Conservation (phyloP, 2,113 vertebrate genomes). For the Garra rufa region DNA sequence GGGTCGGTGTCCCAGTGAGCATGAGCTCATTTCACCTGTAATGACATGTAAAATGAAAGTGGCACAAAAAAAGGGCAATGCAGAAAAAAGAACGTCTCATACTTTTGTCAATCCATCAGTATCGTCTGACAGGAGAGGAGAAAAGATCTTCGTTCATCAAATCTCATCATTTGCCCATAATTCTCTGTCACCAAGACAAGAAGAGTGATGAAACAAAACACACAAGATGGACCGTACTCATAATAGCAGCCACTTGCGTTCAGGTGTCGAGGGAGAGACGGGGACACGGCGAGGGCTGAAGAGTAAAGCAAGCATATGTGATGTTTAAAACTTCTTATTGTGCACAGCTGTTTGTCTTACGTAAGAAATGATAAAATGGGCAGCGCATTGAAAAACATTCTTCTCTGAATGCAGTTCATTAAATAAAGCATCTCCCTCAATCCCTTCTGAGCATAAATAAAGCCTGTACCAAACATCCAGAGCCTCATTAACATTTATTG, state of each 20-base stretch:
- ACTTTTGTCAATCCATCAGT: slow-evolving; percentile 50
- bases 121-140: slow-evolving; percentile 45
- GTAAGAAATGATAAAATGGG: slow-evolving; percentile 2
- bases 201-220: slow-evolving; percentile 41
- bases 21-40: slow-evolving; percentile 54
- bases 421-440: slow-evolving; percentile 41
- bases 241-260: neutral
- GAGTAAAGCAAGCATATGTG: neutral
- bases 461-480: slow-evolving; percentile 31
- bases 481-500: slow-evolving; percentile 49
- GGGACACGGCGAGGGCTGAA: neutral
- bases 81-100: slow-evolving; percentile 16
- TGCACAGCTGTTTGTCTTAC: slow-evolving; percentile 22
- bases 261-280: neutral
- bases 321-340: neutral
- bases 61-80: slow-evolving; percentile 36
- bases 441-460: slow-evolving; percentile 37
- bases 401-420: slow-evolving; percentile 35
- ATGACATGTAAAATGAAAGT: slow-evolving; percentile 57
- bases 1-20: neutral
- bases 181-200: slow-evolving; percentile 33
- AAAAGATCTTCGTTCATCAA: slow-evolving; percentile 51
- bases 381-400: slow-evolving; percentile 24
- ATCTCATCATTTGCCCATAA: slow-evolving; percentile 42
- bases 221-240: neutral